Base-by-base conservation (phyloP, 2,797 vertebrate genomes). In the Chelmon rostratus region DNA sequence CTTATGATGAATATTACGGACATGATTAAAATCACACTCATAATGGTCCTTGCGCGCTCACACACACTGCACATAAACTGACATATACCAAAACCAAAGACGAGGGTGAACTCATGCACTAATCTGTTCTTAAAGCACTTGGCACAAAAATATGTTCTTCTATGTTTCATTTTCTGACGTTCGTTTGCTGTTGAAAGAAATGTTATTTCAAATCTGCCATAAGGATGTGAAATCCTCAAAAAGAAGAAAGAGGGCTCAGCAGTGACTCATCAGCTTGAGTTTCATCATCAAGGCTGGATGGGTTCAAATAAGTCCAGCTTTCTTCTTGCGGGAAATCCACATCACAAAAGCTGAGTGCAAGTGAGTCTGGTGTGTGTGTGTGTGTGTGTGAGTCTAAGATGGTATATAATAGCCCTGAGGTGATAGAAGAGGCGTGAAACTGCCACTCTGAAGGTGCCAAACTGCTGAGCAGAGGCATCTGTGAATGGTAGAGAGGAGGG, bases 1-100 rank as follows among this genome's bases (percentile, higher is more conserved):
- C 95, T 3, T 95, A 94, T 3, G 93, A 94, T n/a, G 91, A 94
- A 37, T 93, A 94, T 81, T 95, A 95, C 1, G 84, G 69, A 63
- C 78, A 52, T 1, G 61, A 91, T 21, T 94, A 74, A 84, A 74
- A 40, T 8, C 6, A 3, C 18, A 58, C 13, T 28, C 18, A 23
- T 70, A 10, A 42, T 18, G 3, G 42, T 25, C 0, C 37, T 57
- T 69, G 21, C 18, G 50, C n/a, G 18, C 37, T 37, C 52, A 65
- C 31, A 67, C 54, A 57, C 10, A 58, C 40, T 6, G 4, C 57
- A 38, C 13, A 28, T 4, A 57, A 31, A 18, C 62, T 49, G 12
- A 69, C 12, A 8, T 9, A 42, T 4, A 5, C 28, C 37, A 46
- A 49, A 71, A 16, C 35, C 54, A 59, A 68, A n/a, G 33, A 50